Evolutionary conservation across 2,797 vertebrate genomes (phyloP), one percentile per base, ranked within the genome.

Genomic region (Mus caroli): DNA sequence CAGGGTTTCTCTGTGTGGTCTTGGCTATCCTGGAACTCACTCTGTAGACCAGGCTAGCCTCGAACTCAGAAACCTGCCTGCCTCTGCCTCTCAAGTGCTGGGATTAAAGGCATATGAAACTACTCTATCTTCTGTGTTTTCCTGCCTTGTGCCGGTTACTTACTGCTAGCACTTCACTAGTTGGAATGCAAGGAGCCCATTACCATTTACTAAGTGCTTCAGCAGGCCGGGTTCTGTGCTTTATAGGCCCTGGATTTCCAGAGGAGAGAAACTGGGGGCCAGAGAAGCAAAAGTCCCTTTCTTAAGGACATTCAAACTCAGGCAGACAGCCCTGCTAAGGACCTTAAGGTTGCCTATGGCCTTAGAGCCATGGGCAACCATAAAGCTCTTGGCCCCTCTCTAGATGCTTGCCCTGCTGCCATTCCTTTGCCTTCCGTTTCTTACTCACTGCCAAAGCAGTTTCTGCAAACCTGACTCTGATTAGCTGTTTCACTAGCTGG

Each of bases 111-210:
- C 43, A 5, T 43, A 5, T 43, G 43, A 79, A 90, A 50, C 31
- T 43, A 34, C 40, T 67, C 37, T 54, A 37, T 77, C 31, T 85
- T 67, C 37, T 86, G 6, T 76, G 50, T 88, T 80, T 85, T 43
- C 52, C 26, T 34, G 10, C 34, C 73, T 86, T 28, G 40, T 84
- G 69, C 50, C 80, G 88, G 93, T 95, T 7, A 28, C 34, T 95
- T 7, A 28, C 34, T 80, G 24, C 28, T 40, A 85, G 28, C 52
- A 15, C 28, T 8, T 26, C 31, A 40, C 24, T 87, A 62, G 69
- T 67, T 14, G 8, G 50, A 95, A 54, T 20, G 34, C 40, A 84
- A 71, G 50, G 78, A 4, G 64, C 73, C 43, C 37, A 11, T 54
- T 84, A 26, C 34, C 28, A 20, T 76, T 92, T 69, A 64, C 64